A percentile compares a stretch with the other conserved stretches of the same genome.
Conservation (phyloP, 2,113 vertebrate species). For the Hydrochoerus hydrochaeris region DNA sequence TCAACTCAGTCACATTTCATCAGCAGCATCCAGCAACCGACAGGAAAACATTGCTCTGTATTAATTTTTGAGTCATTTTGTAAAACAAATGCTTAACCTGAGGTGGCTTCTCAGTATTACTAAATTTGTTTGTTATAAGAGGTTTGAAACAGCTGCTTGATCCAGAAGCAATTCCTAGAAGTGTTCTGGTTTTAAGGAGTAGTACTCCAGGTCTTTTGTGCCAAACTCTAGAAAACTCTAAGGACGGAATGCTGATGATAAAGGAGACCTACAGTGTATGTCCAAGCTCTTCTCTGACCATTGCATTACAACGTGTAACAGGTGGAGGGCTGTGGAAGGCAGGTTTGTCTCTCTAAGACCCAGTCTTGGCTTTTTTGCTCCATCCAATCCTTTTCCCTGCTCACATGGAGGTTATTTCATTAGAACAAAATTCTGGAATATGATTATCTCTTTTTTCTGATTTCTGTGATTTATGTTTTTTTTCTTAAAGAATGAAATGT, state of each 20-base stretch:
- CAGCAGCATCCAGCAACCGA: background rate
- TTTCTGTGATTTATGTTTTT: background rate
- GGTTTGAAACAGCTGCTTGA: background rate
- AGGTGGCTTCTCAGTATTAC: background rate
- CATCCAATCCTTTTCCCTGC: background rate
- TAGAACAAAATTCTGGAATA: background rate
- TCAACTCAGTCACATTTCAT: background rate
- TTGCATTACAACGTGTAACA: background rate
- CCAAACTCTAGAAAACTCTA: background rate
- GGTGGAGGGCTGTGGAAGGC: rapidly evolving
- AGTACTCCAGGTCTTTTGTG: background rate
- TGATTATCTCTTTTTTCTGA: background rate
- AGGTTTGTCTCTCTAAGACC: background rate
- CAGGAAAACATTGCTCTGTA: background rate
- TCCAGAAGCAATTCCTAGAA: background rate
- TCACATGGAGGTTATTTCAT: background rate
- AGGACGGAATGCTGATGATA: background rate
- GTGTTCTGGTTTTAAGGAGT: background rate
- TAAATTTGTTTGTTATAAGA: background rate
- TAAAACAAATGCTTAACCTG: background rate
- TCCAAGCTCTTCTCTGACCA: background rate
- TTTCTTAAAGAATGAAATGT: background rate
- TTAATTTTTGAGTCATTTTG: background rate
- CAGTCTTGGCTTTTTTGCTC: background rate
- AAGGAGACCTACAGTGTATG: background rate